Percentiles rank a stretch among this genome's conserved stretches.
These are phyloP conservation scores for Sorex maritimensis DNA, from an alignment of 2,797 vertebrate genomes.

Conservation along the genomic window DNA sequence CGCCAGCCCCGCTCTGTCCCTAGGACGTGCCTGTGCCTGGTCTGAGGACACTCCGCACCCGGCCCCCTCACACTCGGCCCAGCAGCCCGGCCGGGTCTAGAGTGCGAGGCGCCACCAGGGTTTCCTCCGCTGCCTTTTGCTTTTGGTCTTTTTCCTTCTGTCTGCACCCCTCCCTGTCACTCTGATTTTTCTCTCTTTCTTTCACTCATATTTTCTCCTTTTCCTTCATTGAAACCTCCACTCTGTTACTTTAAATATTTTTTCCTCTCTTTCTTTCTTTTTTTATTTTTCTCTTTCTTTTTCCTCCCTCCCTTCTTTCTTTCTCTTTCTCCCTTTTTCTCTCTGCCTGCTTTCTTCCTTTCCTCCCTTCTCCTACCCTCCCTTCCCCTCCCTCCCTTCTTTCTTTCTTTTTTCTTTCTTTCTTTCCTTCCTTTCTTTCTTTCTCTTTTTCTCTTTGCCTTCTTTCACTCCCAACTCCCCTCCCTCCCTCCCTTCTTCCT, in stretches of 20 bases:
- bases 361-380: background rate
- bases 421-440: background rate
- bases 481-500: background rate
- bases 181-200: background rate
- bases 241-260: too few relatives aligned
- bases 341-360: background rate
- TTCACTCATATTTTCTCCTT: background rate
- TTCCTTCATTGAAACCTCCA: background rate
- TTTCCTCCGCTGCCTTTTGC: background rate
- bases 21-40: too few relatives aligned
- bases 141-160: background rate
- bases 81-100: too few relatives aligned
- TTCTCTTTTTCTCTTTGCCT: too few relatives aligned
- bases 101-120: too few relatives aligned
- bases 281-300: background rate
- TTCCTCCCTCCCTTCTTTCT: slow-evolving; percentile 7
- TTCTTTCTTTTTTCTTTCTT: background rate
- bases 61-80: too few relatives aligned
- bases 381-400: background rate
- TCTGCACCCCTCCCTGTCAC: background rate
- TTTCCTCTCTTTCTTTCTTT: background rate
- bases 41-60: too few relatives aligned
- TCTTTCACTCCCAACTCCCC: background rate
- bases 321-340: background rate
- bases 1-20: too few relatives aligned